A percentile compares a stretch with the other conserved stretches of the same genome.
Conservation (phyloP, 2,888 invertebrate genomes). For the Sarcophaga subvicina region DNA sequence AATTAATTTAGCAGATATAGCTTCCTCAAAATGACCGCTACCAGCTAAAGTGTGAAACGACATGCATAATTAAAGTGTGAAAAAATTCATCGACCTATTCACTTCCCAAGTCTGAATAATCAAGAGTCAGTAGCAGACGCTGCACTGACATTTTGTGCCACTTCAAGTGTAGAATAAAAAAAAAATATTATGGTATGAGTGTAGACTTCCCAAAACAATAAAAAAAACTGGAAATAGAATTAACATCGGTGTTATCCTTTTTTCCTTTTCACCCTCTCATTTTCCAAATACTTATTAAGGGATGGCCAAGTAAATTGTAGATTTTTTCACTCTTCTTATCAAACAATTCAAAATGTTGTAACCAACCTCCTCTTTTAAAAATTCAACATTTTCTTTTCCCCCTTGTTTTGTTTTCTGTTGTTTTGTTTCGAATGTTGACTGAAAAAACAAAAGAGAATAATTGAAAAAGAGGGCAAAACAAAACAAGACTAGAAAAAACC, state of each 20-base stretch:
- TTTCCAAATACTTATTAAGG: background rate
- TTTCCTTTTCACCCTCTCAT: background rate
- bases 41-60: no score
- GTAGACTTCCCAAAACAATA: background rate
- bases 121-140: no score
- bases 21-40: no score
- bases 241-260: background rate
- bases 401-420: no score
- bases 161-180: no score
- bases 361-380: background rate
- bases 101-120: no score
- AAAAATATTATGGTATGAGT: no score
- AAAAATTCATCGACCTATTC: no score
- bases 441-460: background rate
- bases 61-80: no score
- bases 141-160: no score
- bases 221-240: background rate
- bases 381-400: background rate
- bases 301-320: background rate
- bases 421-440: no score
- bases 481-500: background rate
- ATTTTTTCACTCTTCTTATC: background rate
- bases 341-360: constrained; percentile 11
- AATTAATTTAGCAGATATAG: no score
- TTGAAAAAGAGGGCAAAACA: background rate